Conservation (phyloP, 2,113 vertebrate genomes). For the Garra rufa region DNA sequence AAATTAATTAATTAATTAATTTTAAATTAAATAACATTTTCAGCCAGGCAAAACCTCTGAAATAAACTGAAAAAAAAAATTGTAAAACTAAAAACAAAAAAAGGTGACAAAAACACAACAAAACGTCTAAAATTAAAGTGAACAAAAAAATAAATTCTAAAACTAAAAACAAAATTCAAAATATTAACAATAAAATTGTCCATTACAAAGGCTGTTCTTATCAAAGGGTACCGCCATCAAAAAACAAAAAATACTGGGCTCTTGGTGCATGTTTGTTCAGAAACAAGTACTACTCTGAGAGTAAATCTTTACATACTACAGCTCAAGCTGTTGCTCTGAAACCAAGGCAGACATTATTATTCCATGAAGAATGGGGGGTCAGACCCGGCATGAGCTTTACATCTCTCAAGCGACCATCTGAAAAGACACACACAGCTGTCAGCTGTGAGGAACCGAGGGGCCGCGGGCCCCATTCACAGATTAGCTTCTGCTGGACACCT, state of each 20-base stretch:
- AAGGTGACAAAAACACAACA: neutral
- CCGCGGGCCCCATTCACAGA: constrained; percentile 64
- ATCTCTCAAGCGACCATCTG: constrained; percentile 46
- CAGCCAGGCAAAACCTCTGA: no score
- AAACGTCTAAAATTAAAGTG: no score
- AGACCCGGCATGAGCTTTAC: constrained; percentile 55
- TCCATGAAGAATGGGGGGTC: constrained; percentile 16
- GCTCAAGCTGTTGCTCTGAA: neutral
- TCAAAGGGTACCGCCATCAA: neutral
- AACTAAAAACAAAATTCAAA: neutral
- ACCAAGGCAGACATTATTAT: constrained; percentile 3
- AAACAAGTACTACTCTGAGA: neutral
- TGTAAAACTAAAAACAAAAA: neutral
- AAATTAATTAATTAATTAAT: no score
- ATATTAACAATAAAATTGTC: neutral
- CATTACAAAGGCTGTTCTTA: neutral
- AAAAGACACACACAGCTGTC: constrained; percentile 73
- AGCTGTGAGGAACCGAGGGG: constrained; percentile 63
- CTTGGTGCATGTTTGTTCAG: neutral
- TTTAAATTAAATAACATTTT: no score
- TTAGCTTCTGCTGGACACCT: constrained; percentile 55
- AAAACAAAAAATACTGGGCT: neutral
- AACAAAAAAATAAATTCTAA: neutral
- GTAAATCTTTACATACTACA: neutral
- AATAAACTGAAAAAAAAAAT: no score